phyloP scores from a whole-genome alignment of 2,888 invertebrate species.

The Deilephila elpenor region DNA sequence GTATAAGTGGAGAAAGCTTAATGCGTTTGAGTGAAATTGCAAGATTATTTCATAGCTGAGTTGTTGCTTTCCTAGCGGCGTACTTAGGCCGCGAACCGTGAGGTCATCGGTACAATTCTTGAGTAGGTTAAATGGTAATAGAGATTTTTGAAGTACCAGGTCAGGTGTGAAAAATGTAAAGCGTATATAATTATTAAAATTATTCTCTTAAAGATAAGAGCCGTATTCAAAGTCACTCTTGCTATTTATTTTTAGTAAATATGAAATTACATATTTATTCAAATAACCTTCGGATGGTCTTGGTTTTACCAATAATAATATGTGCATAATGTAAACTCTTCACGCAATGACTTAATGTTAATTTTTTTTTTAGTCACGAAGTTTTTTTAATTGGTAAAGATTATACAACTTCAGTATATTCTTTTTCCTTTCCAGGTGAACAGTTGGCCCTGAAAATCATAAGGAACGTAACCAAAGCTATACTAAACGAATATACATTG shows the following conservation, averaged over 20 bases:
- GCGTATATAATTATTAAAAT: too few species aligned
- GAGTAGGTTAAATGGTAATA: neutral
- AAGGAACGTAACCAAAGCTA: slow-evolving; percentile 51
- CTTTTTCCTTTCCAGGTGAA: slow-evolving; percentile 64
- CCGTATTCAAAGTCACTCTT: too few species aligned
- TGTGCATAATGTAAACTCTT: too few species aligned
- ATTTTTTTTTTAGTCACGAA: too few species aligned
- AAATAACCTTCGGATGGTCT: too few species aligned
- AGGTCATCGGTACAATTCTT: neutral
- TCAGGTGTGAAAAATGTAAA: too few species aligned
- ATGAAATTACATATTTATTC: too few species aligned
- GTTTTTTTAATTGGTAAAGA: neutral
- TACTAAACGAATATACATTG: slow-evolving; percentile 62
- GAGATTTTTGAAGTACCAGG: neutral
- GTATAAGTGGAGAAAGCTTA: slow-evolving; percentile 29
- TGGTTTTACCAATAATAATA: too few species aligned
- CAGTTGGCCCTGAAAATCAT: slow-evolving; percentile 65
- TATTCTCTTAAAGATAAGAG: too few species aligned
- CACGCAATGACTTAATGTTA: too few species aligned
- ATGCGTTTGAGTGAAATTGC: slow-evolving; percentile 24
- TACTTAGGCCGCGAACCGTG: neutral
- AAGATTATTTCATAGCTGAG: slow-evolving; percentile 17
- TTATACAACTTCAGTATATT: neutral
- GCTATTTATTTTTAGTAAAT: too few species aligned
- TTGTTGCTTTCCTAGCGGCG: neutral